Conservation (phyloP, 2,113 vertebrate genomes). For the Coryphaenoides rupestris region DNA sequence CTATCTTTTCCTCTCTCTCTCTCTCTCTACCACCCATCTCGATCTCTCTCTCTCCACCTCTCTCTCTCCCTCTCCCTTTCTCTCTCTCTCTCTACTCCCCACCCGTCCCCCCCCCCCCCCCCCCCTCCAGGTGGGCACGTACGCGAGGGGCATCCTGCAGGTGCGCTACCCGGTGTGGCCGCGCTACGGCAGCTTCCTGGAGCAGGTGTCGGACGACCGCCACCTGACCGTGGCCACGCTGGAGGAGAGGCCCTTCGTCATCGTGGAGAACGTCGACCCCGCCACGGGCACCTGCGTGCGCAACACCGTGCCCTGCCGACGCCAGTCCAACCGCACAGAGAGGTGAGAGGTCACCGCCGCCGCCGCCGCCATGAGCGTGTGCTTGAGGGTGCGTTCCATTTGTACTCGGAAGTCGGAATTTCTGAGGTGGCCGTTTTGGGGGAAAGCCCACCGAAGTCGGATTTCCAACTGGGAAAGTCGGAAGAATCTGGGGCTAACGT, state of each 20-base stretch:
- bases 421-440: too few species aligned
- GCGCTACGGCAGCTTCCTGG: constrained; percentile 86
- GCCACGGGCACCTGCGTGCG: constrained; percentile 89
- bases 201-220: constrained; percentile 86
- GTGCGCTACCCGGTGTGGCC: constrained; percentile 98
- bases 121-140: constrained; percentile 85
- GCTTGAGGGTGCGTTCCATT: not conserved
- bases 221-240: constrained; percentile 94
- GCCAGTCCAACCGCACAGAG: constrained; percentile 86
- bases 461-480: too few species aligned
- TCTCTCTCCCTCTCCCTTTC: not conserved
- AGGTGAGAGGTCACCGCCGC: constrained; percentile 78
- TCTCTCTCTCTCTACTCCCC: not conserved
- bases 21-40: too few species aligned
- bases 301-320: constrained; percentile 95
- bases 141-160: constrained; percentile 85
- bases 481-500: too few species aligned
- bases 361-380: not conserved
- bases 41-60: too few species aligned
- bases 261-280: constrained; percentile 92
- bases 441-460: too few species aligned
- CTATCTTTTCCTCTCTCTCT: too few species aligned
- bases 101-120: not conserved
- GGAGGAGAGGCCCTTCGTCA: constrained; percentile 96
- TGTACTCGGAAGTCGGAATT: too few species aligned